Evolutionary conservation across 2,888 invertebrate genomes (phyloP).

Genomic region (Mayetiola destructor): DNA sequence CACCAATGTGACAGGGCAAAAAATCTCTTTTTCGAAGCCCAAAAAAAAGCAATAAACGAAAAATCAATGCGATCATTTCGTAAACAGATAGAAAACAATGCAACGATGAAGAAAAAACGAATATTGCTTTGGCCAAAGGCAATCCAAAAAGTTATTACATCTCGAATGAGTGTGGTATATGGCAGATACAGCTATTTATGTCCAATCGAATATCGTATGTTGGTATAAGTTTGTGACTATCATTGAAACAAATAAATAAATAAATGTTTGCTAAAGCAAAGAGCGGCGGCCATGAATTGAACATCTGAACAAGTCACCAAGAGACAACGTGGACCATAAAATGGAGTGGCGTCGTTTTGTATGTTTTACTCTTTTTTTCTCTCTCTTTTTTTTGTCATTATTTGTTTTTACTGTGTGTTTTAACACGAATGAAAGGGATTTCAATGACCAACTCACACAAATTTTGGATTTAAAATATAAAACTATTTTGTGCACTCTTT

Average conservation of each 20-base stretch:
- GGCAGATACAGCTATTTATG: not conserved
- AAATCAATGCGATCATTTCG: not conserved
- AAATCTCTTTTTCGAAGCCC: not conserved
- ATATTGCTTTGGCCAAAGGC: not conserved
- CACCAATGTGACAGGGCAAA: not conserved
- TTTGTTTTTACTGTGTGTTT: too few relatives aligned
- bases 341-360: too few relatives aligned
- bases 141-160: not conserved
- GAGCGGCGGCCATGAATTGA: not conserved
- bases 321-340: not conserved
- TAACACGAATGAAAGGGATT: too few relatives aligned
- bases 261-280: not conserved
- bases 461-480: too few relatives aligned
- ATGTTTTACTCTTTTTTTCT: too few relatives aligned
- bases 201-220: not conserved
- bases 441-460: too few relatives aligned
- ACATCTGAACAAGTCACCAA: not conserved
- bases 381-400: too few relatives aligned
- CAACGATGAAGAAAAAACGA: not conserved
- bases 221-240: not conserved
- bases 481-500: too few relatives aligned
- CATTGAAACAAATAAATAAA: conserved; percentile 1
- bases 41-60: not conserved
- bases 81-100: not conserved
- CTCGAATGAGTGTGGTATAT: not conserved